These are phyloP conservation scores for Masnerella sp. DNA, from an alignment of 2,888 invertebrate species.

Conservation along the genomic window DNA sequence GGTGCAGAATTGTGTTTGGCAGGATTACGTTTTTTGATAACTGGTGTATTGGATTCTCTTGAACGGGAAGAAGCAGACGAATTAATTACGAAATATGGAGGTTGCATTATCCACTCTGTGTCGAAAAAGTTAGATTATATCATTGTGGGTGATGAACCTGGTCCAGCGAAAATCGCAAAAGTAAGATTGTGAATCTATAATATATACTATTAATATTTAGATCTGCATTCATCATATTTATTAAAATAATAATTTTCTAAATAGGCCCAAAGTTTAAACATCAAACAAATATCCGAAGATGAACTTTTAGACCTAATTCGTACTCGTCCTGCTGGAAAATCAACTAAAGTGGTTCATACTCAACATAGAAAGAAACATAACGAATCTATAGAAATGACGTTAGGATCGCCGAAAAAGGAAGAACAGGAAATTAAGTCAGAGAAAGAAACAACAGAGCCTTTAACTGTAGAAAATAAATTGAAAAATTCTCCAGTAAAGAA, in stretches of 20 bases:
- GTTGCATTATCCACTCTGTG: conserved; percentile 85
- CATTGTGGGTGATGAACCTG: conserved; percentile 91
- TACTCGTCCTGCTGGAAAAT: conserved; percentile 79
- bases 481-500: too few species aligned
- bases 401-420: conserved; percentile 11
- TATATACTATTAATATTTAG: neutral
- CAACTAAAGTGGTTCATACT: conserved; percentile 53
- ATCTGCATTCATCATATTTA: neutral
- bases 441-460: too few species aligned
- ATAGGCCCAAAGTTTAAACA: conserved; percentile 83
- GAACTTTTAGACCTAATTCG: conserved; percentile 88
- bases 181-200: conserved; percentile 54
- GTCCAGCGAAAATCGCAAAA: conserved; percentile 89
- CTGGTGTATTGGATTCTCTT: conserved; percentile 92
- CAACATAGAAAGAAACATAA: conserved; percentile 48
- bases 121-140: conserved; percentile 91
- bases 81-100: conserved; percentile 88
- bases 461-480: too few species aligned
- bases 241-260: conserved; percentile 15
- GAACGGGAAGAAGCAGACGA: conserved; percentile 88
- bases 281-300: conserved; percentile 89
- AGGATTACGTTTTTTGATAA: conserved; percentile 86
- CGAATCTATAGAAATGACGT: conserved; percentile 6
- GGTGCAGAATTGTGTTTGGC: conserved; percentile 86
- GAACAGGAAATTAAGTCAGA: neutral